phyloP scores from a whole-genome alignment of 2,113 vertebrate genomes.

The Neomonachus schauinslandi region DNA sequence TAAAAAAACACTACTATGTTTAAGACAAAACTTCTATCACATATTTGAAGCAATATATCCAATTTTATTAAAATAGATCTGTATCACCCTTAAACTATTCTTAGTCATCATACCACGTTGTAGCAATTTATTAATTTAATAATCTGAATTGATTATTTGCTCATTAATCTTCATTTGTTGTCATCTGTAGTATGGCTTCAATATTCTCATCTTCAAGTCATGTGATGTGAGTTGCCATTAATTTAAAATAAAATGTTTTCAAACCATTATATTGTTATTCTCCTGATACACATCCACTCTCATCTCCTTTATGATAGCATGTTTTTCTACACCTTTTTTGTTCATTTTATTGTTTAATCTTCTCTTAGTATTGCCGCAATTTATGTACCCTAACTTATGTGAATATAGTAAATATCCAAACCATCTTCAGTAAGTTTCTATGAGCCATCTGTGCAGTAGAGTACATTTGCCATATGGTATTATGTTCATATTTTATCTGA shows the following conservation, averaged over 20 bases:
- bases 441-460: conserved; percentile 58
- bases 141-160: background rate
- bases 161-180: conserved; percentile 35
- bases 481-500: conserved; percentile 63
- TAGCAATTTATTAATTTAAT: conserved; percentile 37
- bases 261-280: background rate
- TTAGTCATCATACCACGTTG: background rate
- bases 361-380: background rate
- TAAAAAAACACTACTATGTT: background rate
- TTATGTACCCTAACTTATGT: conserved; percentile 50
- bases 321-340: conserved; percentile 3
- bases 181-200: background rate
- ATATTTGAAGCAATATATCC: background rate
- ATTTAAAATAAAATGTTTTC: conserved; percentile 32
- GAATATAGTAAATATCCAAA: conserved; percentile 48
- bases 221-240: background rate
- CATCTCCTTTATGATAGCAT: background rate
- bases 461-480: conserved; percentile 67
- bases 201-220: background rate
- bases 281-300: background rate
- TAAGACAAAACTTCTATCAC: background rate
- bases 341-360: conserved; percentile 15
- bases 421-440: conserved; percentile 55
- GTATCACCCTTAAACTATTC: background rate
- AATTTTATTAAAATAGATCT: conserved; percentile 16